Conservation (phyloP, 2,888 invertebrate genomes). For the Heliconius aoede region DNA sequence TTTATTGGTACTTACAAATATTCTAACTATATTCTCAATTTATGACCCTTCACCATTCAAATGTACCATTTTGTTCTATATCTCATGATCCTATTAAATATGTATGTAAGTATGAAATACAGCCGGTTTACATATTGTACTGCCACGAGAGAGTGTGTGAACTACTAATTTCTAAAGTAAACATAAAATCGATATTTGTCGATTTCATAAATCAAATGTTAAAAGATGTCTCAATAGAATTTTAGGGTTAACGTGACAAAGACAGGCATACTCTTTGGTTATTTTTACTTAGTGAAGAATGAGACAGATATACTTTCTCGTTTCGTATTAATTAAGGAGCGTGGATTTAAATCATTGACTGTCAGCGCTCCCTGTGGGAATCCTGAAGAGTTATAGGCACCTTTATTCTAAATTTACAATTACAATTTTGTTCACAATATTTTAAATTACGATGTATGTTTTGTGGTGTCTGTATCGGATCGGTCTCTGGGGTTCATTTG, state of each 20-base stretch:
- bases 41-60: conserved; percentile 35
- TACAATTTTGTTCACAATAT: conserved; percentile 79
- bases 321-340: conserved; percentile 79
- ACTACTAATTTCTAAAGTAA: conserved; percentile 81
- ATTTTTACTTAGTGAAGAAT: conserved; percentile 54
- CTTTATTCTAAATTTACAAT: conserved; percentile 84
- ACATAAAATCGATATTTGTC: conserved; percentile 77
- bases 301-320: conserved; percentile 61
- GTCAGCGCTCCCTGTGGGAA: conserved; percentile 83
- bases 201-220: conserved; percentile 71
- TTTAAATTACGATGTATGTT: conserved; percentile 63
- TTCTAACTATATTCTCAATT: conserved; percentile 37
- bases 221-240: conserved; percentile 78
- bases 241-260: conserved; percentile 61
- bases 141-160: conserved; percentile 63
- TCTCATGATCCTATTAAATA: conserved; percentile 48
- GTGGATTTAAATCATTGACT: conserved; percentile 79
- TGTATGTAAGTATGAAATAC: conserved; percentile 52
- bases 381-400: conserved; percentile 79
- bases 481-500: conserved; percentile 64
- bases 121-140: conserved; percentile 67
- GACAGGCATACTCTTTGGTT: conserved; percentile 48
- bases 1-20: conserved; percentile 17
- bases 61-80: conserved; percentile 49
- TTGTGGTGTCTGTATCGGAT: conserved; percentile 53